Evolutionary conservation across 2,113 vertebrate species (phyloP).

Genomic region (Cyphotilapia sp.): DNA sequence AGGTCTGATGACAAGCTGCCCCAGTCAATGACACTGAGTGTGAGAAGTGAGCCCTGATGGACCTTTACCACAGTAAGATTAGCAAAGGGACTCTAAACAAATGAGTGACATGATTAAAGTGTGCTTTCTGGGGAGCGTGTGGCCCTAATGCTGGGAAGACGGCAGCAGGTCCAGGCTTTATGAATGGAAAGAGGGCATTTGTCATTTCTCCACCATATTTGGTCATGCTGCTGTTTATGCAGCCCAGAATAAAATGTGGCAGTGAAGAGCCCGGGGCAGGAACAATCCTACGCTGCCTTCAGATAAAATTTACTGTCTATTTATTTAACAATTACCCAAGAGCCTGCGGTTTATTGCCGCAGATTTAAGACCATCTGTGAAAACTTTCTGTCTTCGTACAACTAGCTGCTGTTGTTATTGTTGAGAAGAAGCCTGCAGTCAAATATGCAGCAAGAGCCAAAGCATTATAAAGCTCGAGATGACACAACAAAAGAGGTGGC

Average conservation of each 20-base stretch:
- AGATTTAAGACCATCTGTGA: neutral
- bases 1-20: slow-evolving; percentile 73
- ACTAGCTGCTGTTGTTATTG: neutral
- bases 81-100: slow-evolving; percentile 22
- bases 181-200: slow-evolving; percentile 67
- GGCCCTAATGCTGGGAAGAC: neutral
- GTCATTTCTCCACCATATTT: slow-evolving; percentile 73
- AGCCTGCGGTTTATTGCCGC: neutral
- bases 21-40: slow-evolving; percentile 60
- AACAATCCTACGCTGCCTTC: slow-evolving; percentile 7
- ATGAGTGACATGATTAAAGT: neutral
- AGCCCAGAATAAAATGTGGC: slow-evolving; percentile 56
- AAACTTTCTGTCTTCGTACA: neutral
- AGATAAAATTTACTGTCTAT: neutral
- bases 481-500: neutral
- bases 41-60: slow-evolving; percentile 34
- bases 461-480: neutral
- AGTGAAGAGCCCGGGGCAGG: neutral
- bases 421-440: neutral
- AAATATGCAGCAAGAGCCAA: neutral
- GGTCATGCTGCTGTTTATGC: slow-evolving; percentile 61
- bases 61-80: slow-evolving; percentile 43
- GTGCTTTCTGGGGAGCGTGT: neutral
- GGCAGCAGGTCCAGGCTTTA: slow-evolving; percentile 52
- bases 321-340: slow-evolving; percentile 7